These are phyloP conservation scores for Psilopogon haemacephalus DNA, from an alignment of 2,113 vertebrate genomes.

Conservation along the genomic window DNA sequence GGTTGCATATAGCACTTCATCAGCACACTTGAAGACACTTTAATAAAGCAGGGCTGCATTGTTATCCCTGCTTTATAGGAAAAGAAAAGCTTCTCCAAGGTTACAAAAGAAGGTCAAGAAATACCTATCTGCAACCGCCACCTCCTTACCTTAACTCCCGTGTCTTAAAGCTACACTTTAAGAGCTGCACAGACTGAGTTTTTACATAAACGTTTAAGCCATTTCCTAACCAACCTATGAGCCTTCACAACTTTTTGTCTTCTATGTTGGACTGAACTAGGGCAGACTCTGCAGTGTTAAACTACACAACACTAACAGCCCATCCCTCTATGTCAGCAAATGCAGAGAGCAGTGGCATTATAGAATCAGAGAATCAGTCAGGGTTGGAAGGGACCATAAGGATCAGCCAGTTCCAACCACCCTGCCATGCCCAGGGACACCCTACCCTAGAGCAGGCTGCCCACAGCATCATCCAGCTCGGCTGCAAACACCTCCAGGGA, in stretches of 20 bases:
- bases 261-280: neutral
- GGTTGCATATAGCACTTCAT: conserved; percentile 9
- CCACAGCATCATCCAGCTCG: too few species aligned
- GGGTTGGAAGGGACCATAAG: too few species aligned
- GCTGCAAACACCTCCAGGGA: too few species aligned
- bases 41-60: neutral
- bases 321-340: neutral
- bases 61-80: neutral
- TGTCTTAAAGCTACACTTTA: neutral
- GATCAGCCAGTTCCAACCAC: too few species aligned
- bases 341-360: neutral
- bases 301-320: neutral
- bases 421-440: too few species aligned
- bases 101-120: conserved; percentile 36
- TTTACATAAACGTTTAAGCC: neutral
- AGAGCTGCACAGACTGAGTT: neutral
- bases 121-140: neutral
- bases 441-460: too few species aligned
- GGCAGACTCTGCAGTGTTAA: neutral
- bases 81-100: conserved; percentile 27
- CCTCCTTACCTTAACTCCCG: neutral
- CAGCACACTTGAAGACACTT: conserved; percentile 14
- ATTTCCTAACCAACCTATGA: neutral
- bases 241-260: neutral
- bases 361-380: too few species aligned